These are phyloP conservation scores for Abrostola triplasia DNA, from an alignment of 2,888 invertebrate genomes.

Conservation along the genomic window DNA sequence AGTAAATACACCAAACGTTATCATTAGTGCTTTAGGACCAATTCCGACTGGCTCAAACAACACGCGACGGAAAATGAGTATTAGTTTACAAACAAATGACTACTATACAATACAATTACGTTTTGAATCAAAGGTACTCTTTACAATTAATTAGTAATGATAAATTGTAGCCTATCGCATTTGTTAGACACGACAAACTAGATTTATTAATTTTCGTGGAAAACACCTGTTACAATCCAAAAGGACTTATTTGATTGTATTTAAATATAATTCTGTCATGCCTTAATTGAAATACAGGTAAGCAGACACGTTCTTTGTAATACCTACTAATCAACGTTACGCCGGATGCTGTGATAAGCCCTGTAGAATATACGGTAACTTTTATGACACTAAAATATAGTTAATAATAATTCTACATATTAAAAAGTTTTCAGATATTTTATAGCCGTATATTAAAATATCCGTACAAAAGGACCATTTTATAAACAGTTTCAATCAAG, in stretches of 20 bases:
- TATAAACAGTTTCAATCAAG: neutral
- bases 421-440: too few species aligned
- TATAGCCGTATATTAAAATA: too few species aligned
- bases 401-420: too few species aligned
- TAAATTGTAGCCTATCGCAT: conserved; percentile 33
- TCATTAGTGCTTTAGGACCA: conserved; percentile 9
- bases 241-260: neutral
- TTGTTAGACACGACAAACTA: conserved; percentile 15
- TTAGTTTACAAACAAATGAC: conserved; percentile 30
- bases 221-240: conserved; percentile 28
- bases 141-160: conserved; percentile 37
- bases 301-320: too few species aligned
- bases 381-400: too few species aligned
- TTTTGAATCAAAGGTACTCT: conserved; percentile 25
- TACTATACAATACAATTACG: conserved; percentile 32
- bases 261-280: neutral
- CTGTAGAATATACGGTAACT: too few species aligned
- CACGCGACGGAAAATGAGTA: conserved; percentile 38
- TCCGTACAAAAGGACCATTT: neutral
- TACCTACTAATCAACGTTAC: too few species aligned
- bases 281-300: too few species aligned
- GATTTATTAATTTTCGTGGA: conserved; percentile 23
- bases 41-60: neutral
- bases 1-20: neutral
- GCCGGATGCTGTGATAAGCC: too few species aligned